A percentile compares a stretch with the other conserved stretches of the same genome.
Evolutionary conservation across 2,113 vertebrate species (phyloP).

Genomic region (Microcebus griseorufus): DNA sequence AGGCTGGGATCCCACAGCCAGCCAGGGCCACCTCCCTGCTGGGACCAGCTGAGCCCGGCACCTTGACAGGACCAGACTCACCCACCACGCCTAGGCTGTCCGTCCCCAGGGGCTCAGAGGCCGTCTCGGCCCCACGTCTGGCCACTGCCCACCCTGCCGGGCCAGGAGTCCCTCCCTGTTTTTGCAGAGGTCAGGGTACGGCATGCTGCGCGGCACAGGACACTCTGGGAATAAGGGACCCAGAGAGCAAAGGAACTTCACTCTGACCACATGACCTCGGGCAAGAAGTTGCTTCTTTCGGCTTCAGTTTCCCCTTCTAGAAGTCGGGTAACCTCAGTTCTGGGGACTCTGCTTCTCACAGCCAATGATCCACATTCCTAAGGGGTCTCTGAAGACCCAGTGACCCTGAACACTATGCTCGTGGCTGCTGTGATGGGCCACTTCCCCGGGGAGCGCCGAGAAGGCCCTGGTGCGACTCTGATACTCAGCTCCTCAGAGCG

Average conservation of each 20-base stretch:
- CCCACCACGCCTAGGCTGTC: fast-evolving
- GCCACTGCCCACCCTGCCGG: fast-evolving
- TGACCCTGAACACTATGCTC: not conserved
- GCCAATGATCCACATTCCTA: fast-evolving
- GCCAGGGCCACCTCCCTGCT: not conserved
- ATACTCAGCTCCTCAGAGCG: not conserved
- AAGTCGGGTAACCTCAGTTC: not conserved
- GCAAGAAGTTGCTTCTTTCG: not conserved
- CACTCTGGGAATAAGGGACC: fast-evolving
- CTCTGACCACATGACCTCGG: not conserved
- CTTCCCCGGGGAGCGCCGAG: not conserved
- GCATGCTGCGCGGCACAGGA: not conserved
- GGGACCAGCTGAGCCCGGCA: not conserved
- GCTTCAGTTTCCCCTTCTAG: fast-evolving
- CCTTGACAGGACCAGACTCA: not conserved
- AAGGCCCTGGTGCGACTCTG: not conserved
- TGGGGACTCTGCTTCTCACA: not conserved
- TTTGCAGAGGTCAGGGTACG: not conserved
- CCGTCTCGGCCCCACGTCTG: not conserved
- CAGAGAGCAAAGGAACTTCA: not conserved
- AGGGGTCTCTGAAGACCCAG: not conserved
- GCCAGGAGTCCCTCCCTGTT: not conserved
- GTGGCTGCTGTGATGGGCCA: not conserved
- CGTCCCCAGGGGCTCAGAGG: not conserved
- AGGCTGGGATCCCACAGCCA: not conserved